These are phyloP conservation scores for Rissa tridactyla DNA, from an alignment of 2,113 vertebrate species.

Conservation along the genomic window DNA sequence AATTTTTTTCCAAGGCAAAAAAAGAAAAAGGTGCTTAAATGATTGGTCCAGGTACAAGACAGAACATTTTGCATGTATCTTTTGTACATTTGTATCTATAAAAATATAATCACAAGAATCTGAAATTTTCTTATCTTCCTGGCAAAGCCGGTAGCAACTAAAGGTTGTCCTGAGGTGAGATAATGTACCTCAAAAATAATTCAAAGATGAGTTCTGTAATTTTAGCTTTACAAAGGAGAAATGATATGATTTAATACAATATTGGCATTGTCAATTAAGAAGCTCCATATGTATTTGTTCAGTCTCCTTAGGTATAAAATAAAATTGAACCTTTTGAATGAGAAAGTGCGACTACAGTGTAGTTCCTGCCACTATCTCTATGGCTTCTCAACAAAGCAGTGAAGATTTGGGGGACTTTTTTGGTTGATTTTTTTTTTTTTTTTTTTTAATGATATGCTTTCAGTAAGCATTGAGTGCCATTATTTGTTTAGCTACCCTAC, in stretches of 20 bases:
- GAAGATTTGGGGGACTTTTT: background rate
- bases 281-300: background rate
- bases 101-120: background rate
- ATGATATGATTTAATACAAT: background rate
- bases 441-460: background rate
- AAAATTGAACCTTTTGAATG: background rate
- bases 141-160: background rate
- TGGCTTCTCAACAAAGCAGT: background rate
- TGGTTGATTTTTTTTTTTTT: background rate
- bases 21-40: fast-evolving
- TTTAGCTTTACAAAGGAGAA: background rate
- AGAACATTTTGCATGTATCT: background rate
- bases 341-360: background rate
- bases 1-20: background rate
- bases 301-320: background rate
- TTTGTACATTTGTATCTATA: background rate
- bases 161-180: background rate
- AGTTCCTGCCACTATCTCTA: background rate
- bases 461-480: background rate
- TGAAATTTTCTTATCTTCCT: background rate
- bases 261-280: background rate
- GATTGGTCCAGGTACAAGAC: background rate
- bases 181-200: background rate
- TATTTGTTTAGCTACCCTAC: background rate
- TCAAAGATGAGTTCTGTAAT: background rate